phyloP scores from a whole-genome alignment of 2,113 vertebrate genomes.

The Mus musculus region DNA sequence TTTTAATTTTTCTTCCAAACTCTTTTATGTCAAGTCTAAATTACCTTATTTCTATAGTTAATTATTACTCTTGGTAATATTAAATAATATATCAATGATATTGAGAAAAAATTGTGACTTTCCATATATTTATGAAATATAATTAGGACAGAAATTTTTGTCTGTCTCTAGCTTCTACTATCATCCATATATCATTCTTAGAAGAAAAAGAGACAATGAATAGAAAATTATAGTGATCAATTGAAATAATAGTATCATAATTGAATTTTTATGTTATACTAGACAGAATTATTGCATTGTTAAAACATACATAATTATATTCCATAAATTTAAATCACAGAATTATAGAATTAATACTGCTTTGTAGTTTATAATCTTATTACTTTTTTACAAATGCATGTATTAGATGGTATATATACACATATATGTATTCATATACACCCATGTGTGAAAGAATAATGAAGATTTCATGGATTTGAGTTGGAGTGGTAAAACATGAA shows the following conservation, averaged over 20 bases:
- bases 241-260: slow-evolving; percentile 10
- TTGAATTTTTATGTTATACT: neutral
- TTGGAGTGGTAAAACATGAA: neutral
- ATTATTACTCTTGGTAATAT: neutral
- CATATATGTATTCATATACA: neutral
- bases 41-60: neutral
- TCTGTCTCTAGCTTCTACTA: neutral
- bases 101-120: neutral
- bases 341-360: neutral
- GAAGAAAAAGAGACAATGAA: neutral
- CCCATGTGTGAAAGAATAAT: neutral
- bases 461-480: neutral
- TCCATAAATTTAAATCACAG: neutral
- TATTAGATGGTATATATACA: neutral
- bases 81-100: slow-evolving; percentile 10
- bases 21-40: neutral
- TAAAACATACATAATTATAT: slow-evolving; percentile 5
- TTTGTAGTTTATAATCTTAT: neutral
- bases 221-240: neutral
- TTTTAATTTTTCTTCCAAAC: slow-evolving; percentile 17
- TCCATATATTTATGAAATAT: slow-evolving; percentile 12
- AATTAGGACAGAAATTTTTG: neutral
- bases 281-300: neutral
- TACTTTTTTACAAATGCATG: slow-evolving; percentile 18
- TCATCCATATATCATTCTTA: neutral